These are phyloP conservation scores for Danionella cerebrum DNA, from an alignment of 2,113 vertebrate species.

Conservation along the genomic window DNA sequence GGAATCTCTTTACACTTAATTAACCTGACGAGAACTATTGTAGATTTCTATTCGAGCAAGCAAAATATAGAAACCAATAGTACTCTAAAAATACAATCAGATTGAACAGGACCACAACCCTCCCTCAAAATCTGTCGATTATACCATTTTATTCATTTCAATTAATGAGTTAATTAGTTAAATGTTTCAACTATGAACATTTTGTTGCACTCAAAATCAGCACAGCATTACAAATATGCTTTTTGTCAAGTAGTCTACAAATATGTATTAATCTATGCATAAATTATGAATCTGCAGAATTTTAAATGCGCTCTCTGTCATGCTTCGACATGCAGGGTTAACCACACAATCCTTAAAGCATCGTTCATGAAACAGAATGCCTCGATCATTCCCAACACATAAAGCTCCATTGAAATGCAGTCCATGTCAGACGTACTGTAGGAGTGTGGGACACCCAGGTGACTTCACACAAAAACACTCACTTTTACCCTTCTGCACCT, in stretches of 20 bases:
- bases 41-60: too few relatives aligned
- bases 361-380: neutral
- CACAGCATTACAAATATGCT: neutral
- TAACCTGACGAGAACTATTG: too few relatives aligned
- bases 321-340: neutral
- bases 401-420: neutral
- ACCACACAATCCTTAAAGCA: neutral
- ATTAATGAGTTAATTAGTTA: too few relatives aligned
- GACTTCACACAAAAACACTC: slow-evolving; percentile 24
- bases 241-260: neutral
- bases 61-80: too few relatives aligned
- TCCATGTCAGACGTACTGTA: neutral
- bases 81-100: too few relatives aligned
- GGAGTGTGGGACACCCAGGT: neutral
- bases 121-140: too few relatives aligned
- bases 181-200: neutral
- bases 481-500: slow-evolving; percentile 31
- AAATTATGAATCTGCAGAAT: neutral
- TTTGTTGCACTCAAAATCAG: neutral
- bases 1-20: too few relatives aligned
- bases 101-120: too few relatives aligned
- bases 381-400: neutral
- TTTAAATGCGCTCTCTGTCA: neutral
- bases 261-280: neutral
- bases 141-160: too few relatives aligned